A percentile compares a stretch with the other conserved stretches of the same genome.
Evolutionary conservation across 2,797 vertebrate genomes (phyloP).

Genomic region (Anisognathus igniventris): DNA sequence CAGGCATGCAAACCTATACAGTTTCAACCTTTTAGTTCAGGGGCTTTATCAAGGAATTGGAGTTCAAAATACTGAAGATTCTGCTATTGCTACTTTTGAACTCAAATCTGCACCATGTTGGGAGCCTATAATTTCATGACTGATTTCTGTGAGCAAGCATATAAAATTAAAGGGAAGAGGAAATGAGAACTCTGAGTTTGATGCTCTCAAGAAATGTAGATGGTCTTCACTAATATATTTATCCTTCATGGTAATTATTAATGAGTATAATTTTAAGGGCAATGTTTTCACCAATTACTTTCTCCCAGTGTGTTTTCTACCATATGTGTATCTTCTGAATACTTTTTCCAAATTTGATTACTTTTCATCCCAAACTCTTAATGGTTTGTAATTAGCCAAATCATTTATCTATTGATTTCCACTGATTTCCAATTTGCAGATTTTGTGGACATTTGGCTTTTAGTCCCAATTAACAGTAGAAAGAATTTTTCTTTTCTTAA

Average conservation of each 20-base stretch:
- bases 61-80: not conserved
- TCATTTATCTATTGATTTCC: not conserved
- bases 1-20: not conserved
- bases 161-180: not conserved
- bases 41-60: not conserved
- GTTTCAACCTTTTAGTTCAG: not conserved
- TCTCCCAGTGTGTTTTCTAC: not conserved
- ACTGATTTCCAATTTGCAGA: not conserved
- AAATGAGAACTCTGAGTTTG: not conserved
- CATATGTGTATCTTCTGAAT: not conserved
- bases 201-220: not conserved
- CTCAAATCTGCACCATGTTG: not conserved
- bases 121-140: not conserved
- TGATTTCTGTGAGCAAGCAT: not conserved
- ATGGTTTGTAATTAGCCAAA: not conserved
- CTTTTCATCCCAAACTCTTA: not conserved
- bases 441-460: not conserved
- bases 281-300: not conserved
- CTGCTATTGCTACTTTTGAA: not conserved
- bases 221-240: not conserved
- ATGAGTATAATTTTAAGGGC: not conserved
- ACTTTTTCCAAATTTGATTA: not conserved
- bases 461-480: not conserved
- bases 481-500: not conserved
- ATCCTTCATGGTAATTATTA: not conserved